A percentile compares a stretch with the other conserved stretches of the same genome.
Conservation (phyloP, 2,113 vertebrate genomes). For the Gobius niger region DNA sequence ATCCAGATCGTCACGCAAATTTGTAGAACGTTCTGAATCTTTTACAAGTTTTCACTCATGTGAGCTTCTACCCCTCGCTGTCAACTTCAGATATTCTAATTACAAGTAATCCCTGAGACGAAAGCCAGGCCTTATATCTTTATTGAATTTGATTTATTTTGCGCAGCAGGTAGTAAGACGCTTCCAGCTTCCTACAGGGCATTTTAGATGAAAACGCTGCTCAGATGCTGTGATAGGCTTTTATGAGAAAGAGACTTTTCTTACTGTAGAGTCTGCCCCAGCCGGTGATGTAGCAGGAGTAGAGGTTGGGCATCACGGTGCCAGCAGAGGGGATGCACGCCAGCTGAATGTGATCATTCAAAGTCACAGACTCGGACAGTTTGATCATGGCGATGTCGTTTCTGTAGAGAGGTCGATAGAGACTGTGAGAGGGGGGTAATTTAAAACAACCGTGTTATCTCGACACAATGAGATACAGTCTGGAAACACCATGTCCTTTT, state of each 20-base stretch:
- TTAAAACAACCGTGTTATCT: slow-evolving; percentile 17
- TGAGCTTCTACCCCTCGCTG: slow-evolving; percentile 24
- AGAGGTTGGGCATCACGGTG: slow-evolving; percentile 68
- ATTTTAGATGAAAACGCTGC: slow-evolving; percentile 1
- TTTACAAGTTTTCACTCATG: slow-evolving; percentile 50
- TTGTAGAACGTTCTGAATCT: slow-evolving; percentile 12
- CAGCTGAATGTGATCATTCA: slow-evolving; percentile 71
- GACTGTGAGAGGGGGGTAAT: slow-evolving; percentile 17
- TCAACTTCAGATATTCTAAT: slow-evolving; percentile 55
- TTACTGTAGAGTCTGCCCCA: slow-evolving; percentile 81
- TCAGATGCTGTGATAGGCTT: background rate
- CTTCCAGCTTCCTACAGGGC: background rate
- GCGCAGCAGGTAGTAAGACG: slow-evolving; percentile 13
- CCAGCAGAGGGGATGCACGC: slow-evolving; percentile 73
- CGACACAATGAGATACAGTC: slow-evolving; percentile 4
- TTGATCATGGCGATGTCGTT: slow-evolving; percentile 81
- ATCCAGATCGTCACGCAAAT: slow-evolving; percentile 33
- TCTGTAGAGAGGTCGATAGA: slow-evolving; percentile 45
- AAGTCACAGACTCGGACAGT: slow-evolving; percentile 73
- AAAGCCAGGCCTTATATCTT: slow-evolving; percentile 27
- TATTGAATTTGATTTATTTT: slow-evolving; percentile 36
- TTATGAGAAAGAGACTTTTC: slow-evolving; percentile 21
- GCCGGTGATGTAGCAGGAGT: slow-evolving; percentile 80
- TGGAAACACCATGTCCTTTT: slow-evolving; percentile 8
- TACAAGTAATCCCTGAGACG: slow-evolving; percentile 38